Conservation (phyloP, 1,140 invertebrate genomes). For the Venustaconcha ellipsiformis region DNA sequence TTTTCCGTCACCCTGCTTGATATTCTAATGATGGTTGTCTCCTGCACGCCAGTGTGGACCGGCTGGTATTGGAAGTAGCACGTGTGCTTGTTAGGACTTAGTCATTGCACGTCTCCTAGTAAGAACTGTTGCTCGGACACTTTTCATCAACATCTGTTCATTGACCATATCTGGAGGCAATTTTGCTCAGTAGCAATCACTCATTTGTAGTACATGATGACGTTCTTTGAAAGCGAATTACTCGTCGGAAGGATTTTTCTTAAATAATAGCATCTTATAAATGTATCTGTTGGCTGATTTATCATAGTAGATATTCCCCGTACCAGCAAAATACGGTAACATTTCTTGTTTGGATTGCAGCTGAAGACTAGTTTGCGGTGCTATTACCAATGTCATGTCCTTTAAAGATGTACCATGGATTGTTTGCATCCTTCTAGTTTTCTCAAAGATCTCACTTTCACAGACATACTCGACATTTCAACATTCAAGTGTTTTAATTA, state of each 20-base stretch:
- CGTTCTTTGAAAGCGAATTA: conserved; percentile 15
- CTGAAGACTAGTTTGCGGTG: no score
- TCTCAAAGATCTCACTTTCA: not conserved
- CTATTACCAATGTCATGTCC: conserved; percentile 38
- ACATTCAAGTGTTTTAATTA: conserved; percentile 1
- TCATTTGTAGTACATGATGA: conserved; percentile 34
- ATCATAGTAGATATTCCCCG: conserved; percentile 29
- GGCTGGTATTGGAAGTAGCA: conserved; percentile 15
- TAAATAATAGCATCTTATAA: conserved; percentile 21
- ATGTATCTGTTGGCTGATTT: conserved; percentile 27
- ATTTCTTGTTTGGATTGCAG: conserved; percentile 55
- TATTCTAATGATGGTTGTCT: conserved; percentile 1
- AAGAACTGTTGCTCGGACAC: conserved; percentile 22
- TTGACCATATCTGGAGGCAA: conserved; percentile 62
- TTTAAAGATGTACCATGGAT: not conserved
- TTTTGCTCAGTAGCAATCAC: conserved; percentile 67
- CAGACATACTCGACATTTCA: not conserved
- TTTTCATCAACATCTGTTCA: conserved; percentile 45
- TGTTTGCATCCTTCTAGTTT: not conserved
- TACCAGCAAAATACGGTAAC: conserved; percentile 68
- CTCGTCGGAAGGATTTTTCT: conserved; percentile 17
- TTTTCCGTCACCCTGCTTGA: conserved; percentile 16
- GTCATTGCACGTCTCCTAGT: conserved; percentile 29
- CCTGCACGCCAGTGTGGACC: conserved; percentile 30
- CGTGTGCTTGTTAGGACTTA: not conserved